Evolutionary conservation across 2,113 vertebrate species (phyloP).

Genomic region (Odocoileus virginianus): DNA sequence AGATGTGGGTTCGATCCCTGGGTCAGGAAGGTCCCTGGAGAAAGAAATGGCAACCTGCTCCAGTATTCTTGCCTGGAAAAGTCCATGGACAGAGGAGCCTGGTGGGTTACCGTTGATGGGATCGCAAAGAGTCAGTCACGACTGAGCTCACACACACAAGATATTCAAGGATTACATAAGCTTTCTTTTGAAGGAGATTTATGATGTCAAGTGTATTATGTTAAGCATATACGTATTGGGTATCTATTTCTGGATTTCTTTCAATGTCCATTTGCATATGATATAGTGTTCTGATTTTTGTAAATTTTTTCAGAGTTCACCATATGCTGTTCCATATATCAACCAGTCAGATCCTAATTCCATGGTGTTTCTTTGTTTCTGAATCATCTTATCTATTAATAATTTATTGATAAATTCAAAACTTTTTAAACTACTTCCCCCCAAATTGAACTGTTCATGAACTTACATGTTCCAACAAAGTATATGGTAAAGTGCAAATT

Average conservation of each 20-base stretch:
- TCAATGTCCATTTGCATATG: neutral
- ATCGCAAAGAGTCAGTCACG: neutral
- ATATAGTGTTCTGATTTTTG: neutral
- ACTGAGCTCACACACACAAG: neutral
- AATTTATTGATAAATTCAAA: neutral
- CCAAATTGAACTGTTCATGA: neutral
- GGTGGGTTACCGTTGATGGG: neutral
- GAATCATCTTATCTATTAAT: neutral
- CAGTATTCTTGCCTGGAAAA: neutral
- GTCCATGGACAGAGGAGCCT: neutral
- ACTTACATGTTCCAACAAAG: neutral
- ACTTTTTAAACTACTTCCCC: neutral
- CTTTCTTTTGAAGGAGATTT: neutral
- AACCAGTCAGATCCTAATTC: neutral
- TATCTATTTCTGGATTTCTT: neutral
- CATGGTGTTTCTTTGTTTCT: neutral
- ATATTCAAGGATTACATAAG: neutral
- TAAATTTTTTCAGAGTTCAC: neutral
- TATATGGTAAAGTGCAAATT: neutral
- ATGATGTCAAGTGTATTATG: neutral
- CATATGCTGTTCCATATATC: neutral
- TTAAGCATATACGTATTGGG: neutral
- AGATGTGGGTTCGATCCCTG: neutral
- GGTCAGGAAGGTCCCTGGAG: neutral
- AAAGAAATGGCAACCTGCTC: neutral